Evolutionary conservation across 2,797 vertebrate species (phyloP).

Genomic region (Mallotus villosus): DNA sequence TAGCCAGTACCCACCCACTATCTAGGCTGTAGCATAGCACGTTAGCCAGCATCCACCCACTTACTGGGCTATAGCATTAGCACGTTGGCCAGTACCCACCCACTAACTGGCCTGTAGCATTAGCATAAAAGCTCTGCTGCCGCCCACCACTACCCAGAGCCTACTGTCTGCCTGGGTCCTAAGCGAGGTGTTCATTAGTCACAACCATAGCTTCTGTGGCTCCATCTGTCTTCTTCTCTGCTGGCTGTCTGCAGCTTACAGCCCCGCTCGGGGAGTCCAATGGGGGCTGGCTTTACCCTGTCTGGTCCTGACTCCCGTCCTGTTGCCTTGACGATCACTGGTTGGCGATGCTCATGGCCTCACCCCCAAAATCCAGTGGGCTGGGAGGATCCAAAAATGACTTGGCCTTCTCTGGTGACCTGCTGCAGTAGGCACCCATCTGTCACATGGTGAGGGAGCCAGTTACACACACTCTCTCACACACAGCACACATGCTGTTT

Average conservation of each 20-base stretch:
- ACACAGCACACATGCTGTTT: constrained; percentile 20
- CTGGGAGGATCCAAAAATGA: constrained; percentile 66
- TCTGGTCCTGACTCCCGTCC: constrained; percentile 34
- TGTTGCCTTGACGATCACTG: constrained; percentile 5
- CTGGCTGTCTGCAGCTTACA: constrained; percentile 11
- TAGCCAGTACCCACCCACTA: not conserved
- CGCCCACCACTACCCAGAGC: not conserved
- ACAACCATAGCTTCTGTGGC: constrained; percentile 65
- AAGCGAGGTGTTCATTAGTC: constrained; percentile 50
- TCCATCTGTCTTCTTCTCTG: constrained; percentile 63
- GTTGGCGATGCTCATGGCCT: not conserved
- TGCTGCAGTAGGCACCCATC: constrained; percentile 62
- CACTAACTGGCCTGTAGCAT: not conserved
- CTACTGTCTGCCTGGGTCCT: not conserved
- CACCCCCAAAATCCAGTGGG: constrained; percentile 42
- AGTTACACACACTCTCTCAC: constrained; percentile 40
- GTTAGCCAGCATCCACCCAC: not conserved
- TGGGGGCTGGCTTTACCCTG: constrained; percentile 1
- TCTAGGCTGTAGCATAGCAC: not conserved
- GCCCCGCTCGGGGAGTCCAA: not conserved
- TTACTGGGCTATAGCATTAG: not conserved
- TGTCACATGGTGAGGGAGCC: constrained; percentile 60
- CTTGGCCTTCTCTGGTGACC: constrained; percentile 54
- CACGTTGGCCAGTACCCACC: not conserved
- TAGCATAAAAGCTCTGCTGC: not conserved